Evolutionary conservation across 1,140 invertebrate genomes (phyloP), one percentile per base, ranked within the genome.

Genomic region (Drosophila persimilis): DNA sequence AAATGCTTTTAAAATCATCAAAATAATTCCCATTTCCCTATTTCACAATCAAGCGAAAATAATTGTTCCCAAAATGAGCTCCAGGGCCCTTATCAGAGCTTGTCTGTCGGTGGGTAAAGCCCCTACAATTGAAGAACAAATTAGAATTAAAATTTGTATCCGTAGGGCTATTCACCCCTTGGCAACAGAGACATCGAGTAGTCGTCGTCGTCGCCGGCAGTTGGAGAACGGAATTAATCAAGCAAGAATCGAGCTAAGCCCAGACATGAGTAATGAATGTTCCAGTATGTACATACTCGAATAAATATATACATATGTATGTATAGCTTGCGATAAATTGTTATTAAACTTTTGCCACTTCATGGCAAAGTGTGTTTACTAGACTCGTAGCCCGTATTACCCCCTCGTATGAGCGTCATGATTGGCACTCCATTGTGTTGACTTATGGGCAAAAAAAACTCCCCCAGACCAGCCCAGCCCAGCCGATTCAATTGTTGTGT

Each of bases 201-300:
- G 45, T 47, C 24, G 41, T 22, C 4, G 24, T 24, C 4, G 50
- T 47, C 50, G 45, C 31, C 24, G 41, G 15, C 51, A 8, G 29
- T 35, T 35, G 35, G 20, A n/a, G 65, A 41, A n/a, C 48, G 51
- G 64, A 69, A 69, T 69, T 69, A 69, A 69, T 69, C 63, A 57
- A 56, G 67, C 62, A 20, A 26, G 53, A 54, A 58, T 17, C 22
- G 29, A 45, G 50, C 65, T 67, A 41, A 67, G 62, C 44, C 31
- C 50, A 62, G 15, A 22, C 62, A 47, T 51, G 39, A 67, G 63
- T 69, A 69, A 69, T 69, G 64, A 57, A 57, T 69, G 69, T 39
- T 2, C 4, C 35, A 39, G 35, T 67, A 64, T 57, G 51, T 45
- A 69, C 54, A 52, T 56, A 63, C 44, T 67, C 8, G 3, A 26